phyloP scores from a whole-genome alignment of 1,140 invertebrate species.

The Nixonia krombeini region DNA sequence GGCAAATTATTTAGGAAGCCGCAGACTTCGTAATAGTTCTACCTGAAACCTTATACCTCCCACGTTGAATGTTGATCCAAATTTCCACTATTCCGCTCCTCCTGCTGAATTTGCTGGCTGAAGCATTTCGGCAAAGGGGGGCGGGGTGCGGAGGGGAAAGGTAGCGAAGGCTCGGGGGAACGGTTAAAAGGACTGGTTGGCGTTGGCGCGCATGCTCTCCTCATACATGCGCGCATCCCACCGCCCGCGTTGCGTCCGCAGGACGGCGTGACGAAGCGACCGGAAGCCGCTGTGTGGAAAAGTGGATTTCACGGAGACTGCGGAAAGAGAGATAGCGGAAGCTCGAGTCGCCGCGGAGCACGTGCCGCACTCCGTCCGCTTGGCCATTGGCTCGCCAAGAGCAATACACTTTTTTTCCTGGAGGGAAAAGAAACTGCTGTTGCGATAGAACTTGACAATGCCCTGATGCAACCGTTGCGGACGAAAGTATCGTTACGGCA shows the following conservation, averaged over 20 bases:
- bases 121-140: background rate
- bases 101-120: background rate
- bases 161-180: no score
- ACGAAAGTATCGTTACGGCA: no score
- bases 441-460: no score
- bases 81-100: slow-evolving; percentile 29
- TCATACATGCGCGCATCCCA: no score
- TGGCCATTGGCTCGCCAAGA: no score
- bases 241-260: background rate
- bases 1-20: slow-evolving; percentile 45
- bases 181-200: no score
- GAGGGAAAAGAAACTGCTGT: no score
- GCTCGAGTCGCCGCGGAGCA: slow-evolving; percentile 56
- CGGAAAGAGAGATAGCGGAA: slow-evolving; percentile 11
- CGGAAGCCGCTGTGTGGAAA: slow-evolving; percentile 17
- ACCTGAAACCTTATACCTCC: slow-evolving; percentile 8
- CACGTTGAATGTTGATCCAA: slow-evolving; percentile 11
- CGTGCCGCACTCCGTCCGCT: slow-evolving; percentile 50
- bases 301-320: slow-evolving; percentile 9
- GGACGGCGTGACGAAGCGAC: slow-evolving; percentile 24
- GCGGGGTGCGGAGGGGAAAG: background rate
- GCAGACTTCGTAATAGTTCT: slow-evolving; percentile 35
- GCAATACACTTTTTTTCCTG: no score
- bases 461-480: no score
- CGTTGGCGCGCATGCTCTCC: no score